phyloP scores from a whole-genome alignment of 2,113 vertebrate species.

The Muntiacus muntjak region DNA sequence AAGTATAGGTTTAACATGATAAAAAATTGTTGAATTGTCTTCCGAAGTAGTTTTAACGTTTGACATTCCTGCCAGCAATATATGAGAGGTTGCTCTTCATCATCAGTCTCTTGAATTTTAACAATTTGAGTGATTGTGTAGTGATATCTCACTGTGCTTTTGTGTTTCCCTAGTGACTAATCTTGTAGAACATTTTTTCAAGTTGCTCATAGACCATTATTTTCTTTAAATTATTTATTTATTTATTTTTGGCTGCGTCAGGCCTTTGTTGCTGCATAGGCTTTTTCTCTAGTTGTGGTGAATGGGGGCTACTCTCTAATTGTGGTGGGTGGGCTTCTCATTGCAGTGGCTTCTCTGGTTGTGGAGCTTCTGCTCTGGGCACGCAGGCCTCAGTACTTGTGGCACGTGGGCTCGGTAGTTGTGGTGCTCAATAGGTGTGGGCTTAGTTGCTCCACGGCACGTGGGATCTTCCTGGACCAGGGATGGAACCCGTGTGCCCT shows the following conservation, averaged over 20 bases:
- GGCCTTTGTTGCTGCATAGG: not conserved
- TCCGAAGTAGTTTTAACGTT: not conserved
- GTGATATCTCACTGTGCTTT: not conserved
- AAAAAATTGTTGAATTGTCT: not conserved
- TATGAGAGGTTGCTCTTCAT: not conserved
- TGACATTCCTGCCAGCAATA: not conserved
- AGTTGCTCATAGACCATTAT: not conserved
- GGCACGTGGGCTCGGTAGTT: not conserved
- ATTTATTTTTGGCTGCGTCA: not conserved
- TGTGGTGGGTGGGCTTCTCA: not conserved
- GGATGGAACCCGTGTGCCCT: not conserved
- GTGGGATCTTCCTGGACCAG: not conserved
- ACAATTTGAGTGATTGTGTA: not conserved
- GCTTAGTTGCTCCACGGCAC: fast-evolving
- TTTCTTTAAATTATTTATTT: not conserved
- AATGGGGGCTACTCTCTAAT: not conserved
- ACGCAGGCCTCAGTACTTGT: not conserved
- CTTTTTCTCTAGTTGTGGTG: not conserved
- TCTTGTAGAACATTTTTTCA: not conserved
- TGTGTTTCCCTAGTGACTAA: not conserved
- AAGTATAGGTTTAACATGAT: not conserved
- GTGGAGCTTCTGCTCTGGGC: not conserved
- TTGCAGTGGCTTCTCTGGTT: not conserved
- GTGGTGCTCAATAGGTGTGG: not conserved
- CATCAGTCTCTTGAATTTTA: not conserved